Conservation (phyloP, 2,113 vertebrate genomes). For the Leptodactylus fuscus region DNA sequence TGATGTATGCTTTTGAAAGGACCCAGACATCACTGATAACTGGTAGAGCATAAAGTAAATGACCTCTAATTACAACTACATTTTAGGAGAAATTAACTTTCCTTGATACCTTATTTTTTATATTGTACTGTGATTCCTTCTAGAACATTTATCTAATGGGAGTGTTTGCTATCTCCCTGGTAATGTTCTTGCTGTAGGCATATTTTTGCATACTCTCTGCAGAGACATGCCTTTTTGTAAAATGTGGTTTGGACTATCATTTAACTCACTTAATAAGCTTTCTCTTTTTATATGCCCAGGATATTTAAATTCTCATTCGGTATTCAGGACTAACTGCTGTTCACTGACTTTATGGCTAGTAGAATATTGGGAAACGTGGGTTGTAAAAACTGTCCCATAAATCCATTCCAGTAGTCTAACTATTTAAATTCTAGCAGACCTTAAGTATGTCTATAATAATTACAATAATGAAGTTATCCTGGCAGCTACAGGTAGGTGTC, state of each 20-base stretch:
- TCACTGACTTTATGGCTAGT: constrained; percentile 39
- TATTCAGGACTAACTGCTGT: constrained; percentile 49
- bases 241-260: constrained; percentile 2
- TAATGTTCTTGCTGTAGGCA: constrained; percentile 13
- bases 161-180: background rate
- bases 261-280: constrained; percentile 24
- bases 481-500: constrained; percentile 58
- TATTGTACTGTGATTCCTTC: too few relatives aligned
- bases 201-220: background rate
- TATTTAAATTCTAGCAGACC: constrained; percentile 52
- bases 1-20: background rate
- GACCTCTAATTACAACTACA: background rate
- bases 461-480: constrained; percentile 60
- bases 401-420: constrained; percentile 48
- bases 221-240: constrained; percentile 10
- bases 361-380: constrained; percentile 39
- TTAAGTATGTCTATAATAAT: constrained; percentile 64
- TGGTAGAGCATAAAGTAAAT: background rate
- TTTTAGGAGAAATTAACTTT: background rate
- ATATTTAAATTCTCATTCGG: constrained; percentile 52
- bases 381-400: constrained; percentile 34
- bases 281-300: constrained; percentile 36
- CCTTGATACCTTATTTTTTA: background rate
- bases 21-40: too few relatives aligned
- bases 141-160: background rate